phyloP scores from a whole-genome alignment of 1,140 invertebrate genomes.

The Drosophila murphyi region DNA sequence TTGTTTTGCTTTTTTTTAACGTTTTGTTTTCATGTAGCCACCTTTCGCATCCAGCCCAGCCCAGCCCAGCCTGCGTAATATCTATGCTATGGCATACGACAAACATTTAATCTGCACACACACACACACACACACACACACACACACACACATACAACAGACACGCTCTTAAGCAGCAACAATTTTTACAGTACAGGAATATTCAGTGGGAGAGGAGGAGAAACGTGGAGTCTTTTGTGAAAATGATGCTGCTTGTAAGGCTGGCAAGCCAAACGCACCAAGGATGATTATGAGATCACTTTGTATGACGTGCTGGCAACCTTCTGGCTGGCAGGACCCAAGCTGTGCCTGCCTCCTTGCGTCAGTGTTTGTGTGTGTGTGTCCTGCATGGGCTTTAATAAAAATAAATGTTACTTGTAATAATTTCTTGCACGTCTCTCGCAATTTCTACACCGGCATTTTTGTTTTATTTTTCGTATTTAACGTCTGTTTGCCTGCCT shows the following conservation, averaged over 20 bases:
- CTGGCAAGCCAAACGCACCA: constrained; percentile 70
- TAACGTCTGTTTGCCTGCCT: constrained; percentile 53
- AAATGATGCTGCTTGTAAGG: constrained; percentile 71
- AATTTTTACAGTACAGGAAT: constrained; percentile 35
- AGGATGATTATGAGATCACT: constrained; percentile 79
- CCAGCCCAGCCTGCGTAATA: neutral
- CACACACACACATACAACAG: constrained; percentile 61
- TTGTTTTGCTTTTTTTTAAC: constrained; percentile 7
- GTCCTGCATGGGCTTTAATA: constrained; percentile 65
- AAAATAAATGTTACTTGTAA: constrained; percentile 80
- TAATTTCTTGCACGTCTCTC: constrained; percentile 74
- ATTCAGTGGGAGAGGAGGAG: constrained; percentile 17
- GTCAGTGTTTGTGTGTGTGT: neutral
- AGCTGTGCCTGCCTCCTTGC: constrained; percentile 17
- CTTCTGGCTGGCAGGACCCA: constrained; percentile 44
- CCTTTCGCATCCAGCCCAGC: neutral
- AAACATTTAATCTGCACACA: constrained; percentile 79
- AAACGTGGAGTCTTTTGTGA: constrained; percentile 49
- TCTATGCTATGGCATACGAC: constrained; percentile 50
- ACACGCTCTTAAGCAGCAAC: constrained; percentile 61
- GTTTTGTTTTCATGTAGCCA: constrained; percentile 35
- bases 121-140: constrained; percentile 48
- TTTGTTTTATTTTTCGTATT: constrained; percentile 57
- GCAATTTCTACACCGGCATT: constrained; percentile 61
- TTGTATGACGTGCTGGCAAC: constrained; percentile 67